Percentiles rank a stretch among this genome's conserved stretches.
Evolutionary conservation across 2,113 vertebrate genomes (phyloP).

Genomic region (Panurus biarmicus): DNA sequence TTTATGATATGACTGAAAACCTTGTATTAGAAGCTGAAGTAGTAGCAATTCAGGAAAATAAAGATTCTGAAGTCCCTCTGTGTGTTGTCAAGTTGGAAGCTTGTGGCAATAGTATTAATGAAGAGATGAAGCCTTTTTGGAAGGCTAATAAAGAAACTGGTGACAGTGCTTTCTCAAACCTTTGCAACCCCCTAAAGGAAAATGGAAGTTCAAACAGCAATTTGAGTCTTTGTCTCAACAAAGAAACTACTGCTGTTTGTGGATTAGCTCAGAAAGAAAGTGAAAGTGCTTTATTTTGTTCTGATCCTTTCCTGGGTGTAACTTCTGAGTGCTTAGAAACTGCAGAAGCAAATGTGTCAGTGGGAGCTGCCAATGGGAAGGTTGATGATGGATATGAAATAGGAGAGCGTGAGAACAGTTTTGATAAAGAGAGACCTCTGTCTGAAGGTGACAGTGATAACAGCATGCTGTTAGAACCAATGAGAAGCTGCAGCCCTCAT

Average conservation of each 20-base stretch:
- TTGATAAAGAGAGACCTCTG: neutral
- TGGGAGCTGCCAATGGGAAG: neutral
- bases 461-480: neutral
- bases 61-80: slow-evolving; percentile 39
- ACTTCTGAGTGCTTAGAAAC: neutral
- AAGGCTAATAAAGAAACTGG: neutral
- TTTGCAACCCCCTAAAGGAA: neutral
- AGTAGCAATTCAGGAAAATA: slow-evolving; percentile 41
- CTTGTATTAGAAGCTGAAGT: slow-evolving; percentile 75
- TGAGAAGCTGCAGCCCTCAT: neutral
- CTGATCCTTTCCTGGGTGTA: neutral
- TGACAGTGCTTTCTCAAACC: neutral
- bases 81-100: slow-evolving; percentile 72
- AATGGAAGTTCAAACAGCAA: neutral
- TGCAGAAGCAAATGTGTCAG: neutral
- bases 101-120: slow-evolving; percentile 73
- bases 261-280: neutral
- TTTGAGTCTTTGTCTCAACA: neutral
- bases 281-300: neutral
- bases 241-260: neutral
- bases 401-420: neutral
- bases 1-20: slow-evolving; percentile 70
- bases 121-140: slow-evolving; percentile 76
- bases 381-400: neutral
- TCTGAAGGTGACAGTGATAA: neutral